Evolutionary conservation across 1,140 invertebrate genomes (phyloP).

Genomic region (Pseudachorutes palmiensis): DNA sequence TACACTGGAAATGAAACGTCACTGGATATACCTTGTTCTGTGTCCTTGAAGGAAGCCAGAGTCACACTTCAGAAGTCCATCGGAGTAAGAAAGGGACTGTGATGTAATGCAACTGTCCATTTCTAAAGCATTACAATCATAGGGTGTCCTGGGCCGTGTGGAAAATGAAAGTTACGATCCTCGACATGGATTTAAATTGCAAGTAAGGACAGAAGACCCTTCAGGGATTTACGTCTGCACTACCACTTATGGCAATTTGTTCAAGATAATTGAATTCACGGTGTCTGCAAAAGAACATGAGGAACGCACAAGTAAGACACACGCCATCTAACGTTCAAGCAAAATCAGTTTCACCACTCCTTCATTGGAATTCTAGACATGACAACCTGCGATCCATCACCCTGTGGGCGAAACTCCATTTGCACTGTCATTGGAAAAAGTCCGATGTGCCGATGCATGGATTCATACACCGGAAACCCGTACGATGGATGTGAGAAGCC

Average conservation of each 20-base stretch:
- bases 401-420: not conserved
- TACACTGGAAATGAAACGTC: not conserved
- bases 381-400: not conserved
- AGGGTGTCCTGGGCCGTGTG: not conserved
- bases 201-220: not conserved
- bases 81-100: not conserved
- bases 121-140: not conserved
- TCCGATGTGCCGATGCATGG: not conserved
- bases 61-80: not conserved
- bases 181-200: not conserved
- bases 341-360: not conserved
- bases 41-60: not conserved
- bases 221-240: not conserved
- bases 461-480: not conserved
- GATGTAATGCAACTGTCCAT: not conserved
- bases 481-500: not conserved
- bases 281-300: not conserved
- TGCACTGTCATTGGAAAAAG: not conserved
- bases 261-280: not conserved
- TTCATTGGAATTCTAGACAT: not conserved
- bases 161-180: not conserved
- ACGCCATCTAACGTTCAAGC: not conserved
- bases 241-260: not conserved
- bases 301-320: not conserved
- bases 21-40: not conserved